Evolutionary conservation across 2,888 invertebrate species (phyloP), one percentile per base, ranked within the genome.

Genomic region (Eueremaeus valkanovi): DNA sequence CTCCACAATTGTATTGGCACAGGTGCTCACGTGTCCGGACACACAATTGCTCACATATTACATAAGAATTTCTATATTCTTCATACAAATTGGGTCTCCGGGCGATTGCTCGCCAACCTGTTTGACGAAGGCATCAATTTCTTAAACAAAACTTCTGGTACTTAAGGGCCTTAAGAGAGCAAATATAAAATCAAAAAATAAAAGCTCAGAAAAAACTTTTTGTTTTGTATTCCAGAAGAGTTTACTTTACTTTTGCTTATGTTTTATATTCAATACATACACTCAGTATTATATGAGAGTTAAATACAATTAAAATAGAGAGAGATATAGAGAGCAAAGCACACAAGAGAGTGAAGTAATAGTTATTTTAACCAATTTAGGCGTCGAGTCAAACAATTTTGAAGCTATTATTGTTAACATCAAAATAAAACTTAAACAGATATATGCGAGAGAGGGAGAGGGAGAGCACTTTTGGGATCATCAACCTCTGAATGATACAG

Each of bases 401-500:
- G 31, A 31, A 58, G 58, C 58, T 58, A 58, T 58, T 58, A 58
- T 58, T 58, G 58, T 58, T 58, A 31, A 31, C 21, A 58, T 58
- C 31, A 58, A 58, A 58, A 58, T 58, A 58, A 29, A 45, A 45
- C 11, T 45, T 11, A 45, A 18, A 45, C 16, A 45, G 45, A 45
- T 3, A 45, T 6, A 45, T 45, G 8, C 9, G 45, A 45, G 45
- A 31, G 16, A 29, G 31, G 29, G 58, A 29, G 29, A 58, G 58
- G 58, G 58, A 29, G 58, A 31, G 31, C 58, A 58, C 58, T 31
- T 36, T 66, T 36, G 6, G 36, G 70, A 70, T 42, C 70, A 70
- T 70, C 70, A 70, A 70, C 70, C 70, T 40, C 42, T 70, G n/a
- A 70, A 70, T 45, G 70, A 70, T 70, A 42, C 27, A 45, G 45